Evolutionary conservation across 2,113 vertebrate genomes (phyloP), one percentile per base, ranked within the genome.

Genomic region (Camarhynchus parvulus): DNA sequence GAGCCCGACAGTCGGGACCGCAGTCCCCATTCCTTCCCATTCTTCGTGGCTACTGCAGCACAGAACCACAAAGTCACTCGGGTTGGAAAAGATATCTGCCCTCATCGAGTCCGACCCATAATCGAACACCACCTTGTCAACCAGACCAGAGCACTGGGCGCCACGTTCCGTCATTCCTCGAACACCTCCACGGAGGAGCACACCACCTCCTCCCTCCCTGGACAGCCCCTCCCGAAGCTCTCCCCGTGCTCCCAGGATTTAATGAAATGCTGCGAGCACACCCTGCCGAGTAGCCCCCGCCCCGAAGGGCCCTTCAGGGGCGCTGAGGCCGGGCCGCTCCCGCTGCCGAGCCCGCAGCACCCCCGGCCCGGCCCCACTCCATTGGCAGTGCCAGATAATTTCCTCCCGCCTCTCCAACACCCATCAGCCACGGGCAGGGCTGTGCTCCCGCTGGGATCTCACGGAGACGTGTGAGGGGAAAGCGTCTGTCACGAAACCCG

Each of bases 371-470:
- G 68, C 28, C 15, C 6, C 41, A 0, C 66, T 20, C 13, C 41
- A 2, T 7, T 31, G 4, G 17, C 67, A 7, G 1, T 4, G 52
- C 15, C 61, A 13, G 33, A 20, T 14, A 23, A 39, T 15, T 3
- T 3, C 0, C 25, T 35, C 5, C 16, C 3, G 5, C 21, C 47
- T 35, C 58, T 23, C 31, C 5, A 6, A 5, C 2, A 8, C 19
- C 44, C 44, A 0, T 4, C 7, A 27, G 52, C 83, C 10, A 10
- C 37, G 35, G 27, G 13, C 31, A 27, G 8, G 0, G 24, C 0
- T 3, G 17, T 0, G 33, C 2, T 47, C 28, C 46, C 12, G 25
- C 66, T 14, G 39, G 20, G 20, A 46, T 28, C 22, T 11, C 62
- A 24, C 4, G 11, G 46, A 27, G 21, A 35, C 3, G 7, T 1